Evolutionary conservation across 64 coral and sea anemone genomes (phyloP), one percentile per base, ranked within the genome.

Genomic region (Pocillopora verrucosa): DNA sequence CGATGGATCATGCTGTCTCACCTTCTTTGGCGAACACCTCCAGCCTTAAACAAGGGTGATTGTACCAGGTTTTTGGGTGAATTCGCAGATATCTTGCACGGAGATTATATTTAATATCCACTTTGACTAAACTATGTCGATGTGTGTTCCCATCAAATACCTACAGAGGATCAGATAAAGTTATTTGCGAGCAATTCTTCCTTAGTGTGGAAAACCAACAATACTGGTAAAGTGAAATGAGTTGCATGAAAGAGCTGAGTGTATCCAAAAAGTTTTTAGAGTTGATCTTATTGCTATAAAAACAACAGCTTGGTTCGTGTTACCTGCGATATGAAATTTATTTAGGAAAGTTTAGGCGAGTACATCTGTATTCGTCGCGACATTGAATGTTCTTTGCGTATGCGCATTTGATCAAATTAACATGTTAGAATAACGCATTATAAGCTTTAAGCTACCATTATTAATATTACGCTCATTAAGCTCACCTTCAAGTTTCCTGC

Each of bases 11-110:
- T n/a, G 19, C 25, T 25, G 0, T 4, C 73, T 61, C 61, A 92
- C 90, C 84, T 79, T 87, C 87, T 16, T 87, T 89, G n/a, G 86
- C 87, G 22, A 85, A 86, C 57, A 94, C 57, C 36, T 82, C 92
- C 16, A 94, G 65, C 78, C 92, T 75, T 88, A 94, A 77, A 60
- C 92, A 94, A 64, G 88, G 76, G 30, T 75, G 74, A 34, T 38
- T 89, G 26, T 82, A 38, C 92, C 92, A 94, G 13, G 80, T 9
- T 20, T 25, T 45, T 68, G 92, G 92, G 67, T 77, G 76, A 61
- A 94, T 76, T 6, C 92, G 73, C 0, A 89, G 76, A 70, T 84
- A 89, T 77, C 87, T 80, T 0, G 79, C 87, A 59, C 72, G 72
- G 56, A 92, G 85, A 60, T 20, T 78, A 62, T 84, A 86, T 19